phyloP scores from a whole-genome alignment of 1,140 invertebrate species.

The Diplogasteroides magnus region DNA sequence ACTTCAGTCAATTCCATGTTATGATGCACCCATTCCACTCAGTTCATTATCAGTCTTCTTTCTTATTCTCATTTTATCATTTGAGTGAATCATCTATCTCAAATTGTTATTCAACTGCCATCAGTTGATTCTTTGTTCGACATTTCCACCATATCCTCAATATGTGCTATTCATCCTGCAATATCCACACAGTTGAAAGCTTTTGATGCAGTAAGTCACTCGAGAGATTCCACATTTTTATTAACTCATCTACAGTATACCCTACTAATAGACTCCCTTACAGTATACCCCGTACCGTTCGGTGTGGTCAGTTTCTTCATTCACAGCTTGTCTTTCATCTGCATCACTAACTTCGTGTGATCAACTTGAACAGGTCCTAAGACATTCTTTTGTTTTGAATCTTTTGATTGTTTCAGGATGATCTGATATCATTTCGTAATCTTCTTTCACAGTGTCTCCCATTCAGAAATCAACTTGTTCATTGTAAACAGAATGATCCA shows the following conservation, averaged over 20 bases:
- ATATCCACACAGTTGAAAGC: conserved; percentile 24
- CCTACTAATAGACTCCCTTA: neutral
- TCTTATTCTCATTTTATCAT: conserved; percentile 4
- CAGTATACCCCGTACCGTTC: neutral
- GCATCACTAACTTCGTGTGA: neutral
- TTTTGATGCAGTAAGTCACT: conserved; percentile 39
- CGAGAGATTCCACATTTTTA: too few species aligned
- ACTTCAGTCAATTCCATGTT: conserved; percentile 41
- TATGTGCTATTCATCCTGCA: conserved; percentile 44
- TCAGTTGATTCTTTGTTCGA: conserved; percentile 38
- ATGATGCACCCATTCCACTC: conserved; percentile 50
- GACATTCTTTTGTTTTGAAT: neutral
- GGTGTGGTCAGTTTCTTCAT: neutral
- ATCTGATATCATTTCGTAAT: conserved; percentile 10
- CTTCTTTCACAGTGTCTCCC: conserved; percentile 14
- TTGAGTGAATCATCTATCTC: conserved; percentile 53
- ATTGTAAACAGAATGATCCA: conserved; percentile 9
- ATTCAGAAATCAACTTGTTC: conserved; percentile 11
- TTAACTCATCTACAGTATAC: neutral
- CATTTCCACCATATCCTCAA: conserved; percentile 35
- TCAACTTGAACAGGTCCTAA: neutral
- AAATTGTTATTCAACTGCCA: conserved; percentile 43
- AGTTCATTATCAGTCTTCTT: conserved; percentile 33
- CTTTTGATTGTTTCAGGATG: neutral
- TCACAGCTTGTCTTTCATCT: neutral